Percentiles rank a stretch among this genome's conserved stretches.
Conservation (phyloP, 2,797 vertebrate genomes). For the Meriones psammophilus region DNA sequence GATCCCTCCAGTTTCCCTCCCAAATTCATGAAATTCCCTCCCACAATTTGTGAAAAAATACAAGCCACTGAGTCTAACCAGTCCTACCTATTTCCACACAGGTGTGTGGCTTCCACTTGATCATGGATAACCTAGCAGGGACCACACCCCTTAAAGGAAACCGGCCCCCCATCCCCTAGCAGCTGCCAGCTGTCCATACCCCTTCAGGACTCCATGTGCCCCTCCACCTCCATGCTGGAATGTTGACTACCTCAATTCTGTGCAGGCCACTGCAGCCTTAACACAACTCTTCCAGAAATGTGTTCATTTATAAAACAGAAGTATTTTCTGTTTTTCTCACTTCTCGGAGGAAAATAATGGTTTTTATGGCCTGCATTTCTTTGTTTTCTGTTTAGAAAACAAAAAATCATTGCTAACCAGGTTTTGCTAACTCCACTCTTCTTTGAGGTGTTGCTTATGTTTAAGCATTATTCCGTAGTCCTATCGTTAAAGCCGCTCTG, state of each 20-base stretch:
- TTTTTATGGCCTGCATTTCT: conserved; percentile 30
- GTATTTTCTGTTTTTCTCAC: background rate
- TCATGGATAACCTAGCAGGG: background rate
- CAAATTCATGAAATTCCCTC: background rate
- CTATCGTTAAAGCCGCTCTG: background rate
- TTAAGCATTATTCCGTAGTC: background rate
- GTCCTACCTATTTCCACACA: background rate
- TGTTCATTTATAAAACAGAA: conserved; percentile 33
- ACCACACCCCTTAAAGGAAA: background rate
- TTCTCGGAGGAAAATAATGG: conserved; percentile 24
- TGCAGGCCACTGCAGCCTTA: background rate
- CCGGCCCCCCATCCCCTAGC: background rate
- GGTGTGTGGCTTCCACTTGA: background rate
- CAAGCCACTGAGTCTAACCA: background rate
- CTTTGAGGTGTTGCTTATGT: background rate
- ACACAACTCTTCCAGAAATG: conserved; percentile 27
- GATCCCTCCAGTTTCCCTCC: background rate
- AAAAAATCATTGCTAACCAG: background rate
- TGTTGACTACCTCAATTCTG: background rate
- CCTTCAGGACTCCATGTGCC: background rate
- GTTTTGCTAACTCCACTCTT: conserved; percentile 18
- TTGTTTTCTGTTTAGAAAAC: conserved; percentile 37
- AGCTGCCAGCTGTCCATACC: background rate
- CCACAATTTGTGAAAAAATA: background rate
- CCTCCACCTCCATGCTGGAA: too few species aligned